Evolutionary conservation across 1,140 invertebrate genomes (phyloP).

Genomic region (Eriosoma lanigerum): DNA sequence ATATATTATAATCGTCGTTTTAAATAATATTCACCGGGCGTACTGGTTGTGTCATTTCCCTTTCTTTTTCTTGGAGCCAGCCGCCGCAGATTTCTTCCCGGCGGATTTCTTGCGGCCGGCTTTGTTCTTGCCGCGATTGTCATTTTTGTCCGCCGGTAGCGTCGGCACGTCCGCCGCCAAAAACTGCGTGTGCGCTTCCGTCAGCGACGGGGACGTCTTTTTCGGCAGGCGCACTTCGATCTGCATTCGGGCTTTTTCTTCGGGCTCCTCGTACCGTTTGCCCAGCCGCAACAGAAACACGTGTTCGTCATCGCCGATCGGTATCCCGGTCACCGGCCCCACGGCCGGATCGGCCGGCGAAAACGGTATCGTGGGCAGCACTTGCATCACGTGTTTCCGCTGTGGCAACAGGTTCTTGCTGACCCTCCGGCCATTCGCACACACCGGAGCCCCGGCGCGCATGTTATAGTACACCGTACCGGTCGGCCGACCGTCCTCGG

Average conservation of each 20-base stretch:
- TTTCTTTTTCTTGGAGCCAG: no score
- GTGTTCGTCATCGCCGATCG: not conserved
- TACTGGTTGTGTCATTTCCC: no score
- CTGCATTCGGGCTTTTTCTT: not conserved
- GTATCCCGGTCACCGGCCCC: conserved; percentile 6
- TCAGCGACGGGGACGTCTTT: no score
- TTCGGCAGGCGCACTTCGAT: conserved; percentile 7
- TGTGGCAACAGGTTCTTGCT: not conserved
- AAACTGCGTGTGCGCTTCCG: not conserved
- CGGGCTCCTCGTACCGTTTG: not conserved
- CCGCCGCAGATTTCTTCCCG: no score
- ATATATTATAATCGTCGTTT: no score
- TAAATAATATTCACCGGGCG: no score
- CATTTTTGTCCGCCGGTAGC: not conserved
- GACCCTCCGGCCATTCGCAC: no score
- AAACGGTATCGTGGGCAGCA: not conserved
- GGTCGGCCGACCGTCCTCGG: not conserved
- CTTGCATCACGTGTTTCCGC: not conserved
- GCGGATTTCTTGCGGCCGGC: not conserved
- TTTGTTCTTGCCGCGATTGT: not conserved
- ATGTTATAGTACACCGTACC: conserved; percentile 7
- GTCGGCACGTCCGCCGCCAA: not conserved
- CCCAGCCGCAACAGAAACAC: not conserved
- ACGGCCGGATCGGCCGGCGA: not conserved
- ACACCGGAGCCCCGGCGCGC: not conserved